Percentiles rank a stretch among this genome's conserved stretches.
Evolutionary conservation across 2,797 vertebrate genomes (phyloP).

Genomic region (Rhadinocentrus ornatus): DNA sequence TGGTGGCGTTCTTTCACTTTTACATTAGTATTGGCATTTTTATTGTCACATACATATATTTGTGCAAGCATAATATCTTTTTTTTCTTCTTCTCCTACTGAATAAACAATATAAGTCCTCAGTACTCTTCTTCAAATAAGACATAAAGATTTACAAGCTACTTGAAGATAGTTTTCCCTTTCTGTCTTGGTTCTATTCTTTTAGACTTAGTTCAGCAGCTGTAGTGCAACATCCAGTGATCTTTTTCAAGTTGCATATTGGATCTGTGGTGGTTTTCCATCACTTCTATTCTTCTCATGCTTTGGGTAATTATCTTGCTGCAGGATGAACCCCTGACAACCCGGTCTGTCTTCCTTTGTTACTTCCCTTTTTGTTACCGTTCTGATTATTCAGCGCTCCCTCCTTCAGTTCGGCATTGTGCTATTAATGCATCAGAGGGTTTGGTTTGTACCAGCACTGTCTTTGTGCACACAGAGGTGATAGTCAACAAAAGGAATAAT

Average conservation of each 20-base stretch:
- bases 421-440: neutral
- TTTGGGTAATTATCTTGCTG: slow-evolving; percentile 14
- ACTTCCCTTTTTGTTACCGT: neutral
- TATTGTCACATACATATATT: neutral
- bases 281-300: slow-evolving; percentile 13
- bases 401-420: neutral
- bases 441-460: slow-evolving; percentile 15
- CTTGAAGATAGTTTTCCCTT: neutral
- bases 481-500: neutral
- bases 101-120: neutral
- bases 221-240: neutral
- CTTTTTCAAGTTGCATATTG: neutral
- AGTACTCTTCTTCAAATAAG: neutral
- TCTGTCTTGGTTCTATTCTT: neutral
- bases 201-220: neutral
- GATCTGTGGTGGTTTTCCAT: slow-evolving; percentile 5
- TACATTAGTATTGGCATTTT: neutral
- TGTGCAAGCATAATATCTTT: neutral
- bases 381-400: neutral
- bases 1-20: neutral
- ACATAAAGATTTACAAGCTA: neutral
- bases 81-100: neutral
- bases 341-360: slow-evolving; percentile 3
- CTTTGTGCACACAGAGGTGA: slow-evolving; percentile 1
- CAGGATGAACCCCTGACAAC: slow-evolving; percentile 2